These are phyloP conservation scores for Sminthopsis crassicaudata DNA, from an alignment of 2,113 vertebrate genomes.

Conservation along the genomic window DNA sequence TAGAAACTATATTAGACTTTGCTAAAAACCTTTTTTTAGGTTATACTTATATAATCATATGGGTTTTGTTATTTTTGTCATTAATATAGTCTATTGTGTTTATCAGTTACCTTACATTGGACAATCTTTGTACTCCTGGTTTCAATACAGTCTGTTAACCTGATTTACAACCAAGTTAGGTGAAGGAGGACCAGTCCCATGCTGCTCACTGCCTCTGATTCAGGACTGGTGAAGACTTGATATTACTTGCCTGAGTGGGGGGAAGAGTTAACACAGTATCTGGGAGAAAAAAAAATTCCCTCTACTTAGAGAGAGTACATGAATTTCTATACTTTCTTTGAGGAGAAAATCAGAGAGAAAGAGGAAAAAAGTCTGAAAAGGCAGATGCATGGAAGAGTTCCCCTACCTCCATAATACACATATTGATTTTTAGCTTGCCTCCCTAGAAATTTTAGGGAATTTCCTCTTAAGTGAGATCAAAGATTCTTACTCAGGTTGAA, in stretches of 20 bases:
- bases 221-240: not conserved
- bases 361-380: not conserved
- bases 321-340: not conserved
- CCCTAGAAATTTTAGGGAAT: not conserved
- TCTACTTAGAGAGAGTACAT: not conserved
- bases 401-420: not conserved
- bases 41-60: not conserved
- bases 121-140: not conserved
- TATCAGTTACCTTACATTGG: not conserved
- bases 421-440: not conserved
- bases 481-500: not conserved
- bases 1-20: not conserved
- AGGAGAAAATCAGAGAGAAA: not conserved
- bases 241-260: not conserved
- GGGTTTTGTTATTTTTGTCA: not conserved
- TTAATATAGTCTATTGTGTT: not conserved
- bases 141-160: not conserved
- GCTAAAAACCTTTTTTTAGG: not conserved
- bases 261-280: not conserved
- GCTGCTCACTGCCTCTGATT: not conserved
- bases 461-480: not conserved
- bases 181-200: no score
- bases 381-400: not conserved
- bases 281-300: not conserved
- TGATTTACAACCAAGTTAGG: not conserved